Base-by-base conservation (phyloP, 92 coral and sea anemone species). In the Phenganax subtilis region DNA sequence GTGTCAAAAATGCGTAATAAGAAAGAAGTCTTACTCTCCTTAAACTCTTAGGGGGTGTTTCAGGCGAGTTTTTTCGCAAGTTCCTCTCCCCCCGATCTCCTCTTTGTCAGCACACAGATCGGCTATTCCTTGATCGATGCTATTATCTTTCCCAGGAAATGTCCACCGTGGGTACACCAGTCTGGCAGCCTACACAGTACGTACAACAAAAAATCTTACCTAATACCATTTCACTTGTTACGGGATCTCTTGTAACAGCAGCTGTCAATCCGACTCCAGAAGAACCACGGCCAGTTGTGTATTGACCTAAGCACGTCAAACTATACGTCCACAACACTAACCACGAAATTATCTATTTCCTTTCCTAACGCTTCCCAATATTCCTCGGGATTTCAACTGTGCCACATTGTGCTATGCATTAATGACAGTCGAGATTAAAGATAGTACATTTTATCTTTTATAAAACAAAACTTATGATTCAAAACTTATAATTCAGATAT, bases 211-310 rank as follows among this genome's bases (percentile, higher is more conserved):
- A 27, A 4, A 44, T 37, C 85, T 82, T 85, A 91, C 98, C 98
- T 60, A 94, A 88, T 31, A 94, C 87, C 98, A 94, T 94, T 72
- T 94, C 97, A 82, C 98, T 92, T 29, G 98, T 92, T 16, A 94
- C 72, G 28, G 98, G 97, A 76, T 94, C 98, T 72, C 92, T 92
- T 81, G 92, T 92, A 5, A 94, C 98, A 15, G 98, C 92, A n/a
- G 98, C 98, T 25, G 98, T 94, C 69, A 94, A 86, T 56, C 98
- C 98, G 63, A 94, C 98, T 3, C 98, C 98, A 5, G 98, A 91
- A 74, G 97, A 92, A 63, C 98, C 98, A 74, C 98, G 92, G 27
- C 98, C 98, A 51, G 98, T 94, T 6, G 98, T 94, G 77, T 94
- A 94, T 86, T 94, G 98, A 89, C 98, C 98, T 94, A 73, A 31